These are phyloP conservation scores for Helicorthomorpha holstii DNA, from an alignment of 1,140 invertebrate species.

Conservation along the genomic window DNA sequence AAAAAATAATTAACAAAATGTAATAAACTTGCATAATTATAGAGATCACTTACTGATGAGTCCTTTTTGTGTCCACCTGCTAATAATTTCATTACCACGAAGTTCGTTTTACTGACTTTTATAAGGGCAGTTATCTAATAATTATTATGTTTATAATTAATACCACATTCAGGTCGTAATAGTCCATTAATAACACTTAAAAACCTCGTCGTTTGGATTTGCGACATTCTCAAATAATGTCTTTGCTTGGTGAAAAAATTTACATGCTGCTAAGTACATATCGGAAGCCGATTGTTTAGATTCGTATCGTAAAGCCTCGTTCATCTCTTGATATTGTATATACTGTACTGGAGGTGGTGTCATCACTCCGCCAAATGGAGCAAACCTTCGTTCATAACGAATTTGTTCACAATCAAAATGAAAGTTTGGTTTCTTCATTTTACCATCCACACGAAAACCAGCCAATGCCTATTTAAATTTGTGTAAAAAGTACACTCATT, in stretches of 20 bases:
- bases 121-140: slow-evolving; percentile 60
- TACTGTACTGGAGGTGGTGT: slow-evolving; percentile 81
- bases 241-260: slow-evolving; percentile 80
- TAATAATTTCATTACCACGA: slow-evolving; percentile 79
- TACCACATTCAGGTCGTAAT: slow-evolving; percentile 7
- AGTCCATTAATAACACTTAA: slow-evolving; percentile 7
- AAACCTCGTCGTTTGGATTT: slow-evolving; percentile 61
- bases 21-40: background rate
- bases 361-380: slow-evolving; percentile 65
- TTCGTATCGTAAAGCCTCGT: slow-evolving; percentile 33
- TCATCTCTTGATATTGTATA: slow-evolving; percentile 57
- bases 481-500: background rate
- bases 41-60: slow-evolving; percentile 28
- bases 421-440: slow-evolving; percentile 54
- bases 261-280: slow-evolving; percentile 62
- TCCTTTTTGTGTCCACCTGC: slow-evolving; percentile 79
- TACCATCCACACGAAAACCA: slow-evolving; percentile 49
- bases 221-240: slow-evolving; percentile 60
- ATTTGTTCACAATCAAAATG: slow-evolving; percentile 87
- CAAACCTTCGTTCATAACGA: slow-evolving; percentile 83
- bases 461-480: slow-evolving; percentile 40
- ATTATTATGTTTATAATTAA: slow-evolving; percentile 13
- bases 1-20: slow-evolving; percentile 9
- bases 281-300: slow-evolving; percentile 23
- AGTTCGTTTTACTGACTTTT: slow-evolving; percentile 84